Evolutionary conservation across 2,113 vertebrate species (phyloP).

Genomic region (Peromyscus maniculatus): DNA sequence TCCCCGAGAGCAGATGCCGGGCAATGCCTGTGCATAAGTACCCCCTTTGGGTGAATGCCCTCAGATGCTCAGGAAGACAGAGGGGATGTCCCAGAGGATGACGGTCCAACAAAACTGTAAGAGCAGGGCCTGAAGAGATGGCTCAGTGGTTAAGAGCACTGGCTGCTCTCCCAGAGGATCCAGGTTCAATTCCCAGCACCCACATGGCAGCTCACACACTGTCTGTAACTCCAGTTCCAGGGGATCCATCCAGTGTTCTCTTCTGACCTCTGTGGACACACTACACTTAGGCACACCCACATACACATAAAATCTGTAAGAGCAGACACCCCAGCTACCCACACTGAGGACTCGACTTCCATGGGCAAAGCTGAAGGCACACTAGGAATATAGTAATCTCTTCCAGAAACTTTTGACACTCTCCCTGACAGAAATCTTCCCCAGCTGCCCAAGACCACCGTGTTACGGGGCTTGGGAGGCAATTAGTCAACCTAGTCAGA

Average conservation of each 20-base stretch:
- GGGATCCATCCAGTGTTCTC: neutral
- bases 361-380: accelerated
- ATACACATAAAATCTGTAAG: neutral
- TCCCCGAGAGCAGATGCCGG: neutral
- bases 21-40: neutral
- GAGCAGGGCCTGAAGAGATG: neutral
- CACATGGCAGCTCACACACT: neutral
- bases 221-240: neutral
- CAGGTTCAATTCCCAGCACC: neutral
- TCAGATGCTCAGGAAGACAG: neutral
- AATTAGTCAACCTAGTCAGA: neutral
- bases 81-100: neutral
- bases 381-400: neutral
- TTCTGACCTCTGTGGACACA: neutral
- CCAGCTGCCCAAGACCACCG: neutral
- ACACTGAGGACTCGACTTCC: neutral
- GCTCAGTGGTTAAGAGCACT: neutral
- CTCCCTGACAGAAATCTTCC: neutral
- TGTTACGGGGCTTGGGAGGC: neutral
- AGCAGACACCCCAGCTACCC: neutral
- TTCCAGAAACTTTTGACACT: neutral
- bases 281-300: neutral
- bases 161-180: neutral
- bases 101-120: accelerated
- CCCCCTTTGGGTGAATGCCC: accelerated